phyloP scores from a whole-genome alignment of 2,888 invertebrate genomes.

The Tetrapedia diversipes region DNA sequence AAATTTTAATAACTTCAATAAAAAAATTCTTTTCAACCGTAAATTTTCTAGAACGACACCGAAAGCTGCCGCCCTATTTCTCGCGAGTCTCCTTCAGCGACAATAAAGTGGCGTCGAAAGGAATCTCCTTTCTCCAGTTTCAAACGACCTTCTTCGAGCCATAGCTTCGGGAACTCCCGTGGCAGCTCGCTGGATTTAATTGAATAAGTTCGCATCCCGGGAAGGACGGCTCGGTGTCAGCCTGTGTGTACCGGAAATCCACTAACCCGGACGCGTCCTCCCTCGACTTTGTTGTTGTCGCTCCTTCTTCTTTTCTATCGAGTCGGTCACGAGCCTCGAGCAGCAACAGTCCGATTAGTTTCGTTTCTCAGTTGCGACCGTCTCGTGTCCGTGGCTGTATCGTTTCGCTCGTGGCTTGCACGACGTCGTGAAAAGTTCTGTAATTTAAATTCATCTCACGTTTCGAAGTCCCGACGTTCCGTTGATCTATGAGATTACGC shows the following conservation, averaged over 20 bases:
- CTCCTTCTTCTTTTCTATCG: not conserved
- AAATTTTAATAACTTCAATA: no score
- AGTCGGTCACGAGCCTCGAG: not conserved
- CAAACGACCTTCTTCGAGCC: slow-evolving; percentile 8
- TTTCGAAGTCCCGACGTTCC: not conserved
- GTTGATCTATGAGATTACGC: not conserved
- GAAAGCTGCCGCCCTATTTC: not conserved
- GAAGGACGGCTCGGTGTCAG: slow-evolving; percentile 28
- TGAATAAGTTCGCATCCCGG: slow-evolving; percentile 61
- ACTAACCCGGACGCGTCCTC: slow-evolving; percentile 10
- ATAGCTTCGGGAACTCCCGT: slow-evolving; percentile 36
- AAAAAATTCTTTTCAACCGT: not conserved
- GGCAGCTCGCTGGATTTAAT: slow-evolving; percentile 58
- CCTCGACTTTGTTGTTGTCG: not conserved
- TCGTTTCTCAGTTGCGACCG: slow-evolving; percentile 4
- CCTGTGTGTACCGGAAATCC: slow-evolving; percentile 33
- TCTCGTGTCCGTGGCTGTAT: not conserved
- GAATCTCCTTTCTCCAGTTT: slow-evolving; percentile 27
- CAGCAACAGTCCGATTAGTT: slow-evolving; percentile 3
- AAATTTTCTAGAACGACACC: slow-evolving; percentile 6
- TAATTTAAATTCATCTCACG: slow-evolving; percentile 1
- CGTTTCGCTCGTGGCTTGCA: not conserved
- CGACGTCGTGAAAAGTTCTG: slow-evolving; percentile 2
- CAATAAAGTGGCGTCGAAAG: slow-evolving; percentile 13
- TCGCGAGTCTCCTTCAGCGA: slow-evolving; percentile 1